Evolutionary conservation across 2,888 invertebrate species (phyloP), one percentile per base, ranked within the genome.

Genomic region (Monochamus alternatus): DNA sequence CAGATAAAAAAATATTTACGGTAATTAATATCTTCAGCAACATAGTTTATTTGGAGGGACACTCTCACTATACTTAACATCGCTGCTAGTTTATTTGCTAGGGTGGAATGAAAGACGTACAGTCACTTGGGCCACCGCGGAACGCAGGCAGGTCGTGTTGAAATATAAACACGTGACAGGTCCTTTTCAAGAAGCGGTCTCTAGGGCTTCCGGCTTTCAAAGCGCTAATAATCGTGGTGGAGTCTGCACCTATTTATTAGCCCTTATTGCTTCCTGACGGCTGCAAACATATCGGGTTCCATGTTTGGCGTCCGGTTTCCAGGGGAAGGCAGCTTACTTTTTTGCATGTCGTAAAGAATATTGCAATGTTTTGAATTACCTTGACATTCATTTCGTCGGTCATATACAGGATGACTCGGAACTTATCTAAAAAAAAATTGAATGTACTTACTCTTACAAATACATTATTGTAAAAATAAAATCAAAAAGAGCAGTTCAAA

Each of bases 261-360:
- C 64, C 59, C 75, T 64, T 68, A 68, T 72, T 60, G 75, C 75
- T 64, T 75, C 75, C 75, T 75, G 75, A 47, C 63, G 47, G 47
- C 10, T 22, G 22, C 63, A 64, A 64, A 31, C 22, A 55, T 52
- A 66, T 66, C 66, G n/a, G 10, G 51, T 66, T 66, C 31, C 66
- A 4, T 38, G 7, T 52, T 44, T 66, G 22, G 51, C 31, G 66
- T 66, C 52, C 10, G 52, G 22, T 31, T 8, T n/a, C 43, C 47
- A 63, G 43, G 38, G 43, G 32, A n/a, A 38, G 59, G 8, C 1
- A 12, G 32, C 3, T 31, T n/a, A 2, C 38, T 12, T 31, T 32
- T 38, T 31, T 60, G 12, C 60, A 12, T 32, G 60, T 8, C 30
- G 38, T 32, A 9, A 5, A 60, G 38, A 38, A 38, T 38, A 38